These are phyloP conservation scores for Pomatorhinus ruficollis DNA, from an alignment of 2,113 vertebrate species.

Conservation along the genomic window DNA sequence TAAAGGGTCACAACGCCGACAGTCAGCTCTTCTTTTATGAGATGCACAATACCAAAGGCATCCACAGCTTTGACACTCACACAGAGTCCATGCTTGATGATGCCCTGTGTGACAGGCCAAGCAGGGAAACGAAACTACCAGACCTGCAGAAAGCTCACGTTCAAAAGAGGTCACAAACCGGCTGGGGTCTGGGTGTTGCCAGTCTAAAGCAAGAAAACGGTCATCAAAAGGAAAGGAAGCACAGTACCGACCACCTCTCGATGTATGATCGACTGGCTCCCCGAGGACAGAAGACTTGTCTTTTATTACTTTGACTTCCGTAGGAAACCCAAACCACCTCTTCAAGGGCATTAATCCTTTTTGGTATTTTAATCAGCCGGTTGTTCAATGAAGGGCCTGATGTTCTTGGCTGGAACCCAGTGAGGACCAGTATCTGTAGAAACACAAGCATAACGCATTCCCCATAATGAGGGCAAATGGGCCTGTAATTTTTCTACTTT, in stretches of 20 bases:
- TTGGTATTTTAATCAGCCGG: neutral
- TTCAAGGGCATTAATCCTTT: neutral
- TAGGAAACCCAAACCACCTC: neutral
- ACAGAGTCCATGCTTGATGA: neutral
- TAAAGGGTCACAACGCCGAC: neutral
- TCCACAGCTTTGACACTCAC: neutral
- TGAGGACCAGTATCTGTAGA: neutral
- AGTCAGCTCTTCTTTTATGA: neutral
- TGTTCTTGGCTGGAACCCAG: neutral
- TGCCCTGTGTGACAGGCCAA: neutral
- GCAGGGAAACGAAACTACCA: neutral
- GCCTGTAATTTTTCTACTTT: neutral
- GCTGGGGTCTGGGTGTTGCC: neutral
- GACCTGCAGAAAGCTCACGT: neutral
- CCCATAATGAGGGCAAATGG: neutral
- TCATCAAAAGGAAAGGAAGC: neutral
- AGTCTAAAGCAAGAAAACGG: neutral
- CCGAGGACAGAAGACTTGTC: fast-evolving
- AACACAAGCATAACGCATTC: neutral
- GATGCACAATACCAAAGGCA: neutral
- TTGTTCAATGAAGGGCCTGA: neutral
- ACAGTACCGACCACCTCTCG: neutral
- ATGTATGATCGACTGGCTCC: neutral
- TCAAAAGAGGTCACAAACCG: neutral
- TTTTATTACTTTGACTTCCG: neutral